Conservation (phyloP, 2,797 vertebrate genomes). For the Sebastes trivittatus region DNA sequence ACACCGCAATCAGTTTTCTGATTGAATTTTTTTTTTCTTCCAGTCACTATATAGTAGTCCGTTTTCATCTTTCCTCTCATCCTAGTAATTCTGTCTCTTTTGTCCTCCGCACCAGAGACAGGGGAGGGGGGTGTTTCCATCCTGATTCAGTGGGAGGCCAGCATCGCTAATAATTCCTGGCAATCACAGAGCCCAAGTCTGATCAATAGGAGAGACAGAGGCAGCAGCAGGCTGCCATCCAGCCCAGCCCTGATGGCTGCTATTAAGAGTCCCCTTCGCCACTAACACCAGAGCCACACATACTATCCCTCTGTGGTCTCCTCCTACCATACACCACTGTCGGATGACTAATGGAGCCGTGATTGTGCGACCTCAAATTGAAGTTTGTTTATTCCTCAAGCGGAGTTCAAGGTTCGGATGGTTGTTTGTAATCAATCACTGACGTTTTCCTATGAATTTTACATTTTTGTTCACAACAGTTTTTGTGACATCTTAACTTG, state of each 20-base stretch:
- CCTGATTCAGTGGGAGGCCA: slow-evolving; percentile 38
- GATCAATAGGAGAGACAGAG: slow-evolving; percentile 73
- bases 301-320: slow-evolving; percentile 60
- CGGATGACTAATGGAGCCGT: slow-evolving; percentile 60
- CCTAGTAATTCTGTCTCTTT: slow-evolving; percentile 10
- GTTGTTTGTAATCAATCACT: slow-evolving; percentile 62
- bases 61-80: not conserved
- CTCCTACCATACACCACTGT: slow-evolving; percentile 47
- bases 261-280: slow-evolving; percentile 65
- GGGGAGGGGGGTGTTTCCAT: slow-evolving; percentile 33
- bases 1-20: not conserved
- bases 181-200: slow-evolving; percentile 59
- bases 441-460: slow-evolving; percentile 35
- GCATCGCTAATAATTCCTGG: slow-evolving; percentile 67
- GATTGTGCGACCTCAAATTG: slow-evolving; percentile 57
- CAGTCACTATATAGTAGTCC: not conserved
- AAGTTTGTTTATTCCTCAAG: slow-evolving; percentile 58
- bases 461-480: not conserved
- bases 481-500: slow-evolving; percentile 8
- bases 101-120: slow-evolving; percentile 19
- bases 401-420: slow-evolving; percentile 34
- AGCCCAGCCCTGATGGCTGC: slow-evolving; percentile 66
- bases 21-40: not conserved
- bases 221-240: slow-evolving; percentile 66
- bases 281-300: slow-evolving; percentile 58